These are phyloP conservation scores for silkworm (Bombyx mori) DNA, from an alignment of 1,140 invertebrate genomes.

Conservation along the genomic window DNA sequence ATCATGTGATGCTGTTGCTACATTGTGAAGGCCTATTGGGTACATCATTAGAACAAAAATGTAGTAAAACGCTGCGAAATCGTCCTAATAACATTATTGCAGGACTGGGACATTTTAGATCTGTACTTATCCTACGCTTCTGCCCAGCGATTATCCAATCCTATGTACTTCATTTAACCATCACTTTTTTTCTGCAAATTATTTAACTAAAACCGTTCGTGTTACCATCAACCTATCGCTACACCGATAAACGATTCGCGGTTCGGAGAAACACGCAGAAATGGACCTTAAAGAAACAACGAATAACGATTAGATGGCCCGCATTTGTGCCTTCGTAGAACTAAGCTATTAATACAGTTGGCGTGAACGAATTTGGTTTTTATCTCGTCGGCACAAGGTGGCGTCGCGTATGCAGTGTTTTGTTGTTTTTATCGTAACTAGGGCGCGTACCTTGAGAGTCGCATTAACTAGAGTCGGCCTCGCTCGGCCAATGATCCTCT, in stretches of 20 bases:
- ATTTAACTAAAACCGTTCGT: slow-evolving; percentile 31
- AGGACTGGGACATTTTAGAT: too few species aligned
- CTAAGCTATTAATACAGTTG: slow-evolving; percentile 7
- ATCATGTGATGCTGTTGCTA: too few species aligned
- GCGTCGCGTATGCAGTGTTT: background rate
- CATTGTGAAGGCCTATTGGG: too few species aligned
- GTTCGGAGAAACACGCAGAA: too few species aligned
- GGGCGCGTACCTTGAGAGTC: slow-evolving; percentile 32
- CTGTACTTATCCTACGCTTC: too few species aligned
- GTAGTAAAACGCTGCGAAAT: too few species aligned
- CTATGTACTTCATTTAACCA: background rate
- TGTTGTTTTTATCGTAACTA: slow-evolving; percentile 24
- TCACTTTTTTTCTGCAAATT: slow-evolving; percentile 20
- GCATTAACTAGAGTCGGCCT: slow-evolving; percentile 34
- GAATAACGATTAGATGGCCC: too few species aligned
- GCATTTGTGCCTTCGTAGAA: too few species aligned
- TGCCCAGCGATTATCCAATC: too few species aligned
- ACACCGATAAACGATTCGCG: background rate
- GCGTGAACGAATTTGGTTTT: slow-evolving; percentile 11
- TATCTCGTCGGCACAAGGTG: slow-evolving; percentile 12
- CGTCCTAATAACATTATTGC: too few species aligned
- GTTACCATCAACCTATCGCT: background rate
- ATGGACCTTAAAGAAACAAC: too few species aligned
- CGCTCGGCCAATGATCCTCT: slow-evolving; percentile 26
- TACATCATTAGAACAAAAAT: too few species aligned